phyloP scores from a whole-genome alignment of 2,888 invertebrate genomes.

The Phragmatobia fuliginosa region DNA sequence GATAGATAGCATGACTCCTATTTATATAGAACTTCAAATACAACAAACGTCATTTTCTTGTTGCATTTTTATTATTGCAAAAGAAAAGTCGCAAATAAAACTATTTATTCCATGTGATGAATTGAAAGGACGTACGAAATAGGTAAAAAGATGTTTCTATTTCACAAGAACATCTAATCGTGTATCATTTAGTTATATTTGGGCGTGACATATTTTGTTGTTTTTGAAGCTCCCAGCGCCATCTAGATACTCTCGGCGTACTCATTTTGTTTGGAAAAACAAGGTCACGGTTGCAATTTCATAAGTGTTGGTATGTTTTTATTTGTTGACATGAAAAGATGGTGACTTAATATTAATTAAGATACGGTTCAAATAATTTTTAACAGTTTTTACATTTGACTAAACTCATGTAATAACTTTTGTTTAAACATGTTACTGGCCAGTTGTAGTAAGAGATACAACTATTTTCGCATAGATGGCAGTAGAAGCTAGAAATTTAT shows the following conservation, averaged over 20 bases:
- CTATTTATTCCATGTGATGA: conserved; percentile 68
- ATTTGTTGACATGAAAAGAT: background rate
- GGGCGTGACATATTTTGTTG: conserved; percentile 74
- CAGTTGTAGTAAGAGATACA: conserved; percentile 12
- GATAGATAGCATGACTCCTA: conserved; percentile 62
- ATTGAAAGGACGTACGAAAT: conserved; percentile 70
- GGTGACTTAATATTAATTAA: background rate
- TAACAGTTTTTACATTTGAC: background rate
- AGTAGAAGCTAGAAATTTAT: background rate
- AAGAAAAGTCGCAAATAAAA: conserved; percentile 71
- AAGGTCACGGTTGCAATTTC: conserved; percentile 10
- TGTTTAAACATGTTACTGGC: conserved; percentile 24
- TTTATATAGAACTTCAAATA: conserved; percentile 70
- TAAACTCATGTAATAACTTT: background rate
- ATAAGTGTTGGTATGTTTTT: background rate
- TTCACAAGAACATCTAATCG: conserved; percentile 76
- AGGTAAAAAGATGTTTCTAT: conserved; percentile 70
- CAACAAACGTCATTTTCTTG: conserved; percentile 80
- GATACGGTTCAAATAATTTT: too few species aligned
- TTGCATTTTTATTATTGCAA: conserved; percentile 77
- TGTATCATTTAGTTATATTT: conserved; percentile 68
- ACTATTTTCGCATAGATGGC: conserved; percentile 35
- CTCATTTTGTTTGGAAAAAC: conserved; percentile 18
- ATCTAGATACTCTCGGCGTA: conserved; percentile 59
- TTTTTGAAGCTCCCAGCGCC: conserved; percentile 61